Evolutionary conservation across 1,140 invertebrate species (phyloP), one percentile per base, ranked within the genome.

Genomic region (Lepidurus couesii): DNA sequence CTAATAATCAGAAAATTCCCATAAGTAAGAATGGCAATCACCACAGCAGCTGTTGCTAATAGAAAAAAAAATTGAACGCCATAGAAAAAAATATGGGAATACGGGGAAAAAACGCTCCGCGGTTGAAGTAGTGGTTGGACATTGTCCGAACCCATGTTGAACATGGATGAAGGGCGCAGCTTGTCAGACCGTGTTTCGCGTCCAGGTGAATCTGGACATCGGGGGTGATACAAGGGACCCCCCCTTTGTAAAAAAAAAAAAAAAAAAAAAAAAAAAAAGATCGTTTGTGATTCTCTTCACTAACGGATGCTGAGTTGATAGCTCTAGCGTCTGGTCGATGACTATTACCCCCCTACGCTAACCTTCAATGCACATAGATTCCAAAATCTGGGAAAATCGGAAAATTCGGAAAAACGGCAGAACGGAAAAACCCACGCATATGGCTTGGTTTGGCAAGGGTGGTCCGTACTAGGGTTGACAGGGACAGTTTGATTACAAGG

Each of bases 401-500:
- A 34, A 34, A 34, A 34, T 4, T 34, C 2, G 3, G 34, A 3
- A 34, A 34, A 34, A 34, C 24, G 24, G 24, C 24, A 24, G 24
- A 53, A 53, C 53, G 53, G 53, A 65, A 65, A 21, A 65, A 13
- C 6, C 53, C 53, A 13, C 53, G 21, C 21, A 65, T 65, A 21
- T 13, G 16, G 16, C 53, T 65, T 7, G 53, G 9, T 65, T 65
- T 13, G 53, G 53, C 16, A 7, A 65, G 53, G 53, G 8, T 47
- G 45, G 45, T 47, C 45, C 45, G 16, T 13, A 21, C 6, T 21
- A 7, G 53, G 53, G 53, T 34, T 65, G 53, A 65, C 53, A 65
- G 53, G 53, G 53, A 65, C 53, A 65, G 53, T 65, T 65, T 65
- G 53, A 65, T 65, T 65, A 65, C 53, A 65, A 65, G 53, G 53